Evolutionary conservation across 30 jellyfish, hydroid and myxozoan genomes (phyloP), one percentile per base, ranked within the genome.

Genomic region (Chironex yamaguchii): DNA sequence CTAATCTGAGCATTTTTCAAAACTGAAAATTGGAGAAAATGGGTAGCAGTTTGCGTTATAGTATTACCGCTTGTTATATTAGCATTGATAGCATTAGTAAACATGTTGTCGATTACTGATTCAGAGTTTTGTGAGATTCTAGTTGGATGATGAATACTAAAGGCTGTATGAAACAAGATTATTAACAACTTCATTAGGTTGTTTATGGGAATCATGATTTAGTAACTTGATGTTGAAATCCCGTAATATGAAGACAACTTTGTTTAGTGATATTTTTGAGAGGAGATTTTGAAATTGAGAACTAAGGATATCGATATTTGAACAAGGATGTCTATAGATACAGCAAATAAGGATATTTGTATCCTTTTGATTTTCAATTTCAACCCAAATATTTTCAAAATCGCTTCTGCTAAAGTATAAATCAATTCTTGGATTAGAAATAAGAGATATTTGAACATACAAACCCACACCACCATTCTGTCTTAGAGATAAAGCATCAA

Each of bases 381-480:
- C 78, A 42, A 75, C 76, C 76, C 78, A 75, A 3, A 50, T 76
- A 2, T 58, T 75, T 75, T 75, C 87, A 75, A 75, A 75, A 75
- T 75, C 80, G 25, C 25, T 32, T 54, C 34, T 52, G 34, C 51
- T 20, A 74, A 62, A 11, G 27, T 26, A 42, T n/a, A 74, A 25
- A 52, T 28, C 42, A 74, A 20, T 0, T 32, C 87, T 9, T 74
- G 42, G 42, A 27, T 49, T 74, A 29, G 67, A 42, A 36, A 20
- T 49, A 52, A 74, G 33, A 27, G 87, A 74, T 28, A 24, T 50
- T 32, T 74, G 50, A 32, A 74, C 67, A 49, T 74, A 74, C 9
- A 74, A 52, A 9, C 87, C 51, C 4, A 74, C 87, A 6, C 87
- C 80, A 25, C 79, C 89, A 77, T 77, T 77, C 29, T 77, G 89